phyloP scores from a whole-genome alignment of 2,797 vertebrate genomes.

The Allenopithecus nigroviridis region DNA sequence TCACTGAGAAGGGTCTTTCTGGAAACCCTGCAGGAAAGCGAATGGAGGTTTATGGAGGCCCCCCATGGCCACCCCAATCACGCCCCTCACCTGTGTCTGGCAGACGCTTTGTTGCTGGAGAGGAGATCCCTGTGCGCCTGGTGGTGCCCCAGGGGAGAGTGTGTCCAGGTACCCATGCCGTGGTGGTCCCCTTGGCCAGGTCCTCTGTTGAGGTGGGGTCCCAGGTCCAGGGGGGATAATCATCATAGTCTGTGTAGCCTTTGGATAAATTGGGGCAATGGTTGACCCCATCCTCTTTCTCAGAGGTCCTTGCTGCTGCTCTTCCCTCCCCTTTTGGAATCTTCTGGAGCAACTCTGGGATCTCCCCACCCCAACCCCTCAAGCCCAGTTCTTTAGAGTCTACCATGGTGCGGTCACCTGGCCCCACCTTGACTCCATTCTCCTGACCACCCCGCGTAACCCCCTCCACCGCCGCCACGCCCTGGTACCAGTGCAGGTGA shows the following conservation, averaged over 20 bases:
- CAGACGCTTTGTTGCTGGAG: neutral
- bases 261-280: neutral
- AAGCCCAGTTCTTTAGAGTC: neutral
- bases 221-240: conserved; percentile 75
- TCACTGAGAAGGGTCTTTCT: neutral
- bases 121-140: neutral
- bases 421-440: neutral
- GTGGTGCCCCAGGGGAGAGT: neutral
- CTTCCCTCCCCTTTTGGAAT: neutral
- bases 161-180: neutral
- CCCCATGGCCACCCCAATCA: fast-evolving
- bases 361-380: neutral
- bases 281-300: neutral
- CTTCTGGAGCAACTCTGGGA: neutral
- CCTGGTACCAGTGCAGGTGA: conserved; percentile 78
- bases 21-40: neutral
- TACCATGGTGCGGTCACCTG: neutral
- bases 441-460: neutral
- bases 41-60: neutral
- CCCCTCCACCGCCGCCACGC: neutral
- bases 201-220: conserved; percentile 66
- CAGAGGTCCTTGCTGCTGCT: neutral
- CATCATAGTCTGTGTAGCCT: conserved; percentile 54
- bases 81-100: conserved; percentile 55
- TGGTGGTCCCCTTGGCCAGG: neutral